phyloP scores from a whole-genome alignment of 2,113 vertebrate species.

The Corydoras maculifer region DNA sequence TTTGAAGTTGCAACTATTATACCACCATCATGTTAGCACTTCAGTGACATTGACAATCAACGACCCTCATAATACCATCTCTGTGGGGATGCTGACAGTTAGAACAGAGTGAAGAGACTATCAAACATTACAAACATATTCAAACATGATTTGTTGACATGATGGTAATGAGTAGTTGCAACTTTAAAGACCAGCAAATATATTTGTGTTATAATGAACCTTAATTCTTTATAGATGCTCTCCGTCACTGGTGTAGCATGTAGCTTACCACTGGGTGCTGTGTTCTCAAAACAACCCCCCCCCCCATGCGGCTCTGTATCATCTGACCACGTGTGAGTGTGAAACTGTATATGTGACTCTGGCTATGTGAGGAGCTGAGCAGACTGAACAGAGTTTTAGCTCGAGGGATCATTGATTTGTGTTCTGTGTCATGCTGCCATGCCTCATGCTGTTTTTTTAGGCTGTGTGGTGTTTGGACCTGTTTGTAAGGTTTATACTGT shows the following conservation, averaged over 20 bases:
- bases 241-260: constrained; percentile 28
- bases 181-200: too few relatives aligned
- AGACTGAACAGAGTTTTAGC: too few relatives aligned
- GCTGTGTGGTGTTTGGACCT: background rate
- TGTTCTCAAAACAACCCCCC: constrained; percentile 5
- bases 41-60: too few relatives aligned
- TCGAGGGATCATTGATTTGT: background rate
- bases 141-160: too few relatives aligned
- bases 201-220: background rate
- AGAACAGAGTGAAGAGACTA: too few relatives aligned
- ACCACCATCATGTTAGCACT: too few relatives aligned
- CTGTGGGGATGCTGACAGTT: too few relatives aligned
- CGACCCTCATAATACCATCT: too few relatives aligned
- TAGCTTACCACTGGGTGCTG: constrained; percentile 28
- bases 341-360: background rate
- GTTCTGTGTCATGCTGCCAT: constrained; percentile 10
- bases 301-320: background rate
- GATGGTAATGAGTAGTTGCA: too few relatives aligned
- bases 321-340: too few relatives aligned
- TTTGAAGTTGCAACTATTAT: too few relatives aligned
- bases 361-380: background rate
- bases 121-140: too few relatives aligned
- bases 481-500: constrained; percentile 39
- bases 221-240: background rate
- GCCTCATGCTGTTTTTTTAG: background rate